phyloP scores from a whole-genome alignment of 2,888 invertebrate genomes.

The Hirtodrosophila alboralis region DNA sequence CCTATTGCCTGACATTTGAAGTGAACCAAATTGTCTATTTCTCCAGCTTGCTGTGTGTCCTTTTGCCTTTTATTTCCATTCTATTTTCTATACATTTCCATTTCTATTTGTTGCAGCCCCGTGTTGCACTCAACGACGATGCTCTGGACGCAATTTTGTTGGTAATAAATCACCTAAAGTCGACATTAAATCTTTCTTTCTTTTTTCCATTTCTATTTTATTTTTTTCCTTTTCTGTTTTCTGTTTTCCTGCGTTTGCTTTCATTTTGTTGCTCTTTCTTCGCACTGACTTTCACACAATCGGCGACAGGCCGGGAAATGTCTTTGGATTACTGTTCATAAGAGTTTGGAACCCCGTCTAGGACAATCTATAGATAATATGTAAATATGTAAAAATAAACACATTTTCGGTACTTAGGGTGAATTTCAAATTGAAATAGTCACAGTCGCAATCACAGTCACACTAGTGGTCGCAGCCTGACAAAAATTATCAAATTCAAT shows the following conservation, averaged over 20 bases:
- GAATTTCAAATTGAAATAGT: conserved; percentile 28
- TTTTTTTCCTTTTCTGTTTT: conserved; percentile 33
- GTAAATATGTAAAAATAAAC: conserved; percentile 64
- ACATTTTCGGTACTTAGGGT: conserved; percentile 55
- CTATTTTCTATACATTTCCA: conserved; percentile 70
- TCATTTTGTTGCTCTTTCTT: conserved; percentile 53
- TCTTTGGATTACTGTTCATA: conserved; percentile 57
- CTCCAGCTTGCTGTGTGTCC: conserved; percentile 63
- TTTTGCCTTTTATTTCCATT: conserved; percentile 60
- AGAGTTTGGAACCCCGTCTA: conserved; percentile 22
- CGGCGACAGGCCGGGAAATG: conserved; percentile 59
- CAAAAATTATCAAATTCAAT: conserved; percentile 62
- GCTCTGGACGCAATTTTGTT: conserved; percentile 82
- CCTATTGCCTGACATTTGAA: conserved; percentile 66
- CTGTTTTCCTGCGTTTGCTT: conserved; percentile 43
- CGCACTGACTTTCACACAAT: conserved; percentile 76
- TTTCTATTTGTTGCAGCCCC: conserved; percentile 59
- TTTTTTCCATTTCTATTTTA: conserved; percentile 25
- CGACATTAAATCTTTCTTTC: conserved; percentile 83
- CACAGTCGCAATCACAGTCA: conserved; percentile 1
- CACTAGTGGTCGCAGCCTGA: conserved; percentile 20
- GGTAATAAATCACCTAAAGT: conserved; percentile 83
- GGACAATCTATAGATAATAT: conserved; percentile 32
- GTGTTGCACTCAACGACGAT: conserved; percentile 66
- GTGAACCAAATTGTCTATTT: conserved; percentile 76